Evolutionary conservation across 2,888 invertebrate genomes (phyloP).

Genomic region (Crocallis elinguaria): DNA sequence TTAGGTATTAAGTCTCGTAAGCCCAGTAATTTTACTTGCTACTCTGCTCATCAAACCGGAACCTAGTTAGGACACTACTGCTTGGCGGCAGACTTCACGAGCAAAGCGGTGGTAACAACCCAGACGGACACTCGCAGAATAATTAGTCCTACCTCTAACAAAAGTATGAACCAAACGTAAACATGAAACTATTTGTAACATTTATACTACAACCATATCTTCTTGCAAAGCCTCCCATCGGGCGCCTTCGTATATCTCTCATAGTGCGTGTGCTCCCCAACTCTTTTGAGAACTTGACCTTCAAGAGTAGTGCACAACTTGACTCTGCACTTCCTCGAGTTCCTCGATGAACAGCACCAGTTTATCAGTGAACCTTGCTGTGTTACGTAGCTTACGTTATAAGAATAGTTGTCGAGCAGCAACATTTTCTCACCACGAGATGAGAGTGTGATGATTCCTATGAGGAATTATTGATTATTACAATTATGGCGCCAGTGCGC

Average conservation of each 20-base stretch:
- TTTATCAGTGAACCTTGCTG: conserved; percentile 47
- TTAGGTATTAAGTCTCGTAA: too few species aligned
- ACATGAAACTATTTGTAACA: too few species aligned
- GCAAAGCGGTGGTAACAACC: too few species aligned
- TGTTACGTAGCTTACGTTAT: conserved; percentile 51
- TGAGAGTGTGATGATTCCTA: conserved; percentile 46
- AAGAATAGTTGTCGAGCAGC: conserved; percentile 47
- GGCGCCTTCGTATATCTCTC: background rate
- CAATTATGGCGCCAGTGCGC: too few species aligned
- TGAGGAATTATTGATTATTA: too few species aligned
- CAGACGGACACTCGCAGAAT: too few species aligned
- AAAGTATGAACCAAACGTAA: too few species aligned
- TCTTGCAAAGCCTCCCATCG: background rate
- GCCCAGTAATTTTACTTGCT: too few species aligned
- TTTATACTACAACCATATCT: background rate
- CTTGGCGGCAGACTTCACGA: too few species aligned
- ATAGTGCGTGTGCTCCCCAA: conserved; percentile 23
- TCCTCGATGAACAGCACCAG: conserved; percentile 63
- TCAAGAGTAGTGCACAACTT: conserved; percentile 47
- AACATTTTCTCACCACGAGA: conserved; percentile 53
- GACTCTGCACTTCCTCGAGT: conserved; percentile 54
- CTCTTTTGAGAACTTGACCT: conserved; percentile 5
- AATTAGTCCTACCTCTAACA: too few species aligned
- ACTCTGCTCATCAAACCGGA: too few species aligned
- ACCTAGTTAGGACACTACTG: too few species aligned